A percentile compares a stretch with the other conserved stretches of the same genome.
Evolutionary conservation across 2,113 vertebrate species (phyloP).

Genomic region (Tapirus terrestris): DNA sequence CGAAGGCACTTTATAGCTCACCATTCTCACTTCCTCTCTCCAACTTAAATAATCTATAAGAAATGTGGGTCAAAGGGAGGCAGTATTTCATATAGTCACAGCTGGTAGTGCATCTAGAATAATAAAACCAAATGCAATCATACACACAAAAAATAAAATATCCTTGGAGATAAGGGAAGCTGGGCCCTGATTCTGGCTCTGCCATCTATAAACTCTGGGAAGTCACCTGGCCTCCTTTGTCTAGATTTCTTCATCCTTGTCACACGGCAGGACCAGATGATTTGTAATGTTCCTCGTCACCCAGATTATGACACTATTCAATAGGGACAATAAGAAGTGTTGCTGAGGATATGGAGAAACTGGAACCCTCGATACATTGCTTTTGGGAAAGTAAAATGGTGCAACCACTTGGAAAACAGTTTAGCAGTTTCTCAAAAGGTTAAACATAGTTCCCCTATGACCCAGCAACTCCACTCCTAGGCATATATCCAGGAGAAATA

Average conservation of each 20-base stretch:
- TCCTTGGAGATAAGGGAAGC: not conserved
- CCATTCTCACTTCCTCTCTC: not conserved
- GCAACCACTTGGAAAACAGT: not conserved
- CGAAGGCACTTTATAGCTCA: not conserved
- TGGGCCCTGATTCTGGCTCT: not conserved
- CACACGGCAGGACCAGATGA: not conserved
- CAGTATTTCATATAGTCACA: not conserved
- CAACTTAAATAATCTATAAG: not conserved
- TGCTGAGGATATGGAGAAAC: not conserved
- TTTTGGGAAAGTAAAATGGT: not conserved
- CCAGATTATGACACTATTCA: not conserved
- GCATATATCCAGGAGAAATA: not conserved
- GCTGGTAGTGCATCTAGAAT: not conserved
- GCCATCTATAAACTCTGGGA: not conserved
- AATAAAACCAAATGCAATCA: not conserved
- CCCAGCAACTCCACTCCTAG: not conserved
- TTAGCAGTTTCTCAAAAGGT: not conserved
- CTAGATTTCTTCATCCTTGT: not conserved
- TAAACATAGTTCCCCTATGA: not conserved
- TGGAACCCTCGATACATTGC: not conserved
- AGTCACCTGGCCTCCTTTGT: not conserved
- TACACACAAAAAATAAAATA: not conserved
- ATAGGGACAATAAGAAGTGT: not conserved
- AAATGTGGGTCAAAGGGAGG: not conserved
- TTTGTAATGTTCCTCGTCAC: not conserved